Evolutionary conservation across 2,113 vertebrate genomes (phyloP).

Genomic region (Leucopternis melanops): DNA sequence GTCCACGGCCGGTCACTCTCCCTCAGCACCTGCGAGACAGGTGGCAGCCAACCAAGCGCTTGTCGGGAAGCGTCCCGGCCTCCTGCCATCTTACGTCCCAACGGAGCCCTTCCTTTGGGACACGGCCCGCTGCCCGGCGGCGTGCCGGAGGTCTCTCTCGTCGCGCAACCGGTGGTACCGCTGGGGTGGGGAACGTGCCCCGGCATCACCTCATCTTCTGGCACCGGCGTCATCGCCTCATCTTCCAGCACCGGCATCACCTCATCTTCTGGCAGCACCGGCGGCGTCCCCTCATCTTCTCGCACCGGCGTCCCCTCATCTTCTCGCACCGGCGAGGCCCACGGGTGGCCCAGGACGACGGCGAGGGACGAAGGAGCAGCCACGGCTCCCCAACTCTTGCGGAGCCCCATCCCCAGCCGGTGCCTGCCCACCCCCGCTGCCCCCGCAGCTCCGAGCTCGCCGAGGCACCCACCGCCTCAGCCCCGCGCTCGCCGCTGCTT

Average conservation of each 20-base stretch:
- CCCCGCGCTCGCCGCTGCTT: not conserved
- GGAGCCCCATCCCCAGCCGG: not conserved
- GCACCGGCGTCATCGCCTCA: too few relatives aligned
- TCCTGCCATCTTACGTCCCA: rapidly evolving
- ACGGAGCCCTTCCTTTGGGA: not conserved
- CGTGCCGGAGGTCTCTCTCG: not conserved
- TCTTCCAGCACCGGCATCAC: not conserved
- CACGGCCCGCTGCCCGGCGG: not conserved
- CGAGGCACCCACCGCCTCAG: not conserved
- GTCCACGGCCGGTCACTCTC: rapidly evolving
- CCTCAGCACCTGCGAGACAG: not conserved
- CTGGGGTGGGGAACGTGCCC: not conserved
- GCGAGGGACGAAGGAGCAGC: not conserved
- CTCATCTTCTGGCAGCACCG: too few relatives aligned
- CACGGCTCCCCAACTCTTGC: not conserved
- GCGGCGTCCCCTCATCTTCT: too few relatives aligned
- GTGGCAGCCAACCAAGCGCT: not conserved
- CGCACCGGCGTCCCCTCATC: too few relatives aligned
- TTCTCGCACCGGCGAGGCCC: not conserved
- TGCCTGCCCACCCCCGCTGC: not conserved
- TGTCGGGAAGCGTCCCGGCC: not conserved
- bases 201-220: not conserved
- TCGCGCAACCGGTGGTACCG: rapidly evolving
- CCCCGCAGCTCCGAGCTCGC: not conserved
- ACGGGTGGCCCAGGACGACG: too few relatives aligned